Percentiles rank a stretch among this genome's conserved stretches.
Conservation (phyloP, 2,797 vertebrate genomes). For the Loriculus beryllinus region DNA sequence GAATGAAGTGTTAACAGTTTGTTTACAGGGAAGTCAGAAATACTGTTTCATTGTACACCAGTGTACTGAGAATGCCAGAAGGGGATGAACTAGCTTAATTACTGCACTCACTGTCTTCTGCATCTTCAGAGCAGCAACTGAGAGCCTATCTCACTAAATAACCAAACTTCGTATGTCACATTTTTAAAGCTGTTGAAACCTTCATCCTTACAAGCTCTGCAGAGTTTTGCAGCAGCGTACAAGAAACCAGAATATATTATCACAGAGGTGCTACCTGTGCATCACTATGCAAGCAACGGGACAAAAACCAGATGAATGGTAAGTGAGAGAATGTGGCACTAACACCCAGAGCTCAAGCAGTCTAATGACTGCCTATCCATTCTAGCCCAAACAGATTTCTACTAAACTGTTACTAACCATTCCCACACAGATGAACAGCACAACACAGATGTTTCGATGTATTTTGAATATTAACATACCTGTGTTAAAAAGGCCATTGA, state of each 20-base stretch:
- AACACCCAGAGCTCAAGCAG: not conserved
- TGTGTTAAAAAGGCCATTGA: constrained; percentile 93
- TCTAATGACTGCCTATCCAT: not conserved
- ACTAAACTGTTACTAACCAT: not conserved
- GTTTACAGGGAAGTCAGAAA: not conserved
- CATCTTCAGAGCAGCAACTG: not conserved
- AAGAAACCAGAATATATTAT: not conserved
- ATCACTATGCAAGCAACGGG: not conserved
- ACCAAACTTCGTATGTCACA: not conserved
- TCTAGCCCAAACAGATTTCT: not conserved
- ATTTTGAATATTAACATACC: constrained; percentile 70
- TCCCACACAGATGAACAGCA: not conserved
- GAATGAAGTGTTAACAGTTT: not conserved
- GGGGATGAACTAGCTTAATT: not conserved
- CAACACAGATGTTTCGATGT: not conserved
- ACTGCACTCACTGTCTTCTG: not conserved
- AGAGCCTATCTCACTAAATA: not conserved
- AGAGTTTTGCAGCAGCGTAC: not conserved
- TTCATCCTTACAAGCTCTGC: not conserved
- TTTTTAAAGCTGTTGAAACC: not conserved
- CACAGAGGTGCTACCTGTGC: not conserved
- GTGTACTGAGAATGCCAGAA: not conserved
- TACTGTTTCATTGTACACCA: not conserved
- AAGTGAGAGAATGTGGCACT: not conserved
- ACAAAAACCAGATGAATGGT: not conserved